Percentiles rank a stretch among this genome's conserved stretches.
These are phyloP conservation scores for cattle (Bos taurus) DNA, from an alignment of 2,113 vertebrate species.

Conservation along the genomic window DNA sequence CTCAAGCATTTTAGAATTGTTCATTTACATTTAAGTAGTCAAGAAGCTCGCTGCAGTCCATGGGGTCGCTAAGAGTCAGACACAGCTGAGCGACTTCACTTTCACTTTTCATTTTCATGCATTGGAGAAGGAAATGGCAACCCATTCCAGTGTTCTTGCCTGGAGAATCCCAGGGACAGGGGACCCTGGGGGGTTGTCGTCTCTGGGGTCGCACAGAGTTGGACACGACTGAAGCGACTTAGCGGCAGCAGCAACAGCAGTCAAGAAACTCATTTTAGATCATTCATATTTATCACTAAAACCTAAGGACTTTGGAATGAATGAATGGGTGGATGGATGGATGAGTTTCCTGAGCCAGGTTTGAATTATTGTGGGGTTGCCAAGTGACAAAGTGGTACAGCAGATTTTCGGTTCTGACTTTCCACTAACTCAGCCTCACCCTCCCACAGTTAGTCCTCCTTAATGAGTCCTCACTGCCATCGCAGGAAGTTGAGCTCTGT, in stretches of 20 bases:
- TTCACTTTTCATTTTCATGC: no score
- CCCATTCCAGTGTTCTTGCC: no score
- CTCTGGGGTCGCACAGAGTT: no score
- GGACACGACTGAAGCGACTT: no score
- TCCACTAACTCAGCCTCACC: neutral
- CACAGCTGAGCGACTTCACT: no score
- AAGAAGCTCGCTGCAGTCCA: no score
- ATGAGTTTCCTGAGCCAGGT: neutral
- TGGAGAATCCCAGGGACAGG: fast-evolving
- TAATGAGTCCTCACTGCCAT: slow-evolving; percentile 9
- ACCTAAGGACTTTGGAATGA: neutral
- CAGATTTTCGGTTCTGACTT: neutral
- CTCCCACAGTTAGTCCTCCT: slow-evolving; percentile 25
- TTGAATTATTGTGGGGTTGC: neutral
- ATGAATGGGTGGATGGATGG: neutral
- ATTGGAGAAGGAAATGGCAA: no score
- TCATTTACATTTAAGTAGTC: slow-evolving; percentile 12
- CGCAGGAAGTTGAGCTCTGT: neutral
- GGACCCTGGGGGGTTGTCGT: no score
- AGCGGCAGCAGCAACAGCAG: neutral
- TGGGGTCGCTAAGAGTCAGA: no score
- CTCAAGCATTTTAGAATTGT: neutral
- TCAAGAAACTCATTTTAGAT: slow-evolving; percentile 42
- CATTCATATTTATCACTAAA: neutral
- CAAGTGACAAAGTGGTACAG: neutral